Base-by-base conservation (phyloP, 2,113 vertebrate species). In the Sander vitreus region DNA sequence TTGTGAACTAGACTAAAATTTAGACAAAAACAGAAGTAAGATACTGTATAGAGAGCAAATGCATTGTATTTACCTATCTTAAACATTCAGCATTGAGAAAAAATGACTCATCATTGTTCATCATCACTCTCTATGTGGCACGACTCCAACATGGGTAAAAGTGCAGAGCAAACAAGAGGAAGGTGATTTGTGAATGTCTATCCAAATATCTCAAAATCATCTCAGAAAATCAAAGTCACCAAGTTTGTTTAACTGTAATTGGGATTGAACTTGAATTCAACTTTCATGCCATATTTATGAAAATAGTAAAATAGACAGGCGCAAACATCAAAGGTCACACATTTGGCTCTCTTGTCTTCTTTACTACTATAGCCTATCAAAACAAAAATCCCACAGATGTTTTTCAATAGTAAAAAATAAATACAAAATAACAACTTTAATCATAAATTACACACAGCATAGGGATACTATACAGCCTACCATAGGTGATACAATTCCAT, bases 71-170 rank as follows among this genome's bases (percentile, higher is more conserved):
- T 6, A 33, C 33, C 39, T 48, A 23, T 54, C 48, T 60, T 21
- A 60, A 72, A 39, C 50, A 59, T 63, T 68, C 64, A 80, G 11
- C 51, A 33, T 16, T 54, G 12, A 43, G 7, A 43, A 57, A 33
- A 73, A 15, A 53, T 54, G 13, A 74, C 23, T 71, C 68, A 60
- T 76, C 45, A 15, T 30, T 55, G 63, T 72, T 57, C 58, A 77
- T 80, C 71, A 70, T 2, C 18, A 15, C 0, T 19, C 33, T 60
- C 45, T n/a, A 14, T 70, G 19, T n/a, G 66, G 62, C n/a, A 16
- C 0, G 15, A 50, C 66, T 66, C 60, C 55, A 67, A 47, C 62
- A 63, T 15, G n/a, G 13, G 30, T 36, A 57, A 43, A 15, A 18
- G 10, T 18, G 27, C 0, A 1, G 60, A 59, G 15, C 21, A 25